A percentile compares a stretch with the other conserved stretches of the same genome.
Conservation (phyloP, 1,140 invertebrate genomes). For the Tetramorium alpestre region DNA sequence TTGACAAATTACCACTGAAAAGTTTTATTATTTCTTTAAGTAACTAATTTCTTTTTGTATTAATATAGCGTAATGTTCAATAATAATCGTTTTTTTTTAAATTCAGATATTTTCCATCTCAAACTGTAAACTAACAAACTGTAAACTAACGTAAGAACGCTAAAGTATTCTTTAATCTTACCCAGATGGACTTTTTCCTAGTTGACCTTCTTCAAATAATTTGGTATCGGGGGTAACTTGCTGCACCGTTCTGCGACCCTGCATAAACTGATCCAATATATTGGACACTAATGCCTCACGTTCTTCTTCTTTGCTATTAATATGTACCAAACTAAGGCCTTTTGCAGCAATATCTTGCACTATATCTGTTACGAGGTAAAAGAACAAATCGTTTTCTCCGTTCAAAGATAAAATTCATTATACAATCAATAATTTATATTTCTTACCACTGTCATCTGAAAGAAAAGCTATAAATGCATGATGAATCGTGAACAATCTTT, state of each 20-base stretch:
- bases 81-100: not conserved
- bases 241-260: slow-evolving; percentile 90
- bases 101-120: not conserved
- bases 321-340: slow-evolving; percentile 95
- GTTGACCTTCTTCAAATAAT: slow-evolving; percentile 94
- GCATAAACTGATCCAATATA: slow-evolving; percentile 93
- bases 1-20: slow-evolving; percentile 92
- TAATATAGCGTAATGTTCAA: not conserved
- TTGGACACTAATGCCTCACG: slow-evolving; percentile 91
- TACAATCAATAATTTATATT: slow-evolving; percentile 27
- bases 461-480: slow-evolving; percentile 95
- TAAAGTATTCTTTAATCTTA: slow-evolving; percentile 79
- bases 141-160: not conserved
- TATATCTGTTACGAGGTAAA: slow-evolving; percentile 88
- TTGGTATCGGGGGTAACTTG: slow-evolving; percentile 93
- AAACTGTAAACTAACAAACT: too few relatives aligned
- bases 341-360: slow-evolving; percentile 97
- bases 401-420: slow-evolving; percentile 5
- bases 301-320: slow-evolving; percentile 90
- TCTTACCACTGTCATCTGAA: slow-evolving; percentile 94
- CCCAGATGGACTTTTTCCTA: slow-evolving; percentile 94
- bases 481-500: slow-evolving; percentile 90
- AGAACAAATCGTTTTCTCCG: not conserved
- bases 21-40: slow-evolving; percentile 38
- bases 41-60: slow-evolving; percentile 18